These are phyloP conservation scores for Penaeus japonicus DNA, from an alignment of 1,140 invertebrate species.

Conservation along the genomic window DNA sequence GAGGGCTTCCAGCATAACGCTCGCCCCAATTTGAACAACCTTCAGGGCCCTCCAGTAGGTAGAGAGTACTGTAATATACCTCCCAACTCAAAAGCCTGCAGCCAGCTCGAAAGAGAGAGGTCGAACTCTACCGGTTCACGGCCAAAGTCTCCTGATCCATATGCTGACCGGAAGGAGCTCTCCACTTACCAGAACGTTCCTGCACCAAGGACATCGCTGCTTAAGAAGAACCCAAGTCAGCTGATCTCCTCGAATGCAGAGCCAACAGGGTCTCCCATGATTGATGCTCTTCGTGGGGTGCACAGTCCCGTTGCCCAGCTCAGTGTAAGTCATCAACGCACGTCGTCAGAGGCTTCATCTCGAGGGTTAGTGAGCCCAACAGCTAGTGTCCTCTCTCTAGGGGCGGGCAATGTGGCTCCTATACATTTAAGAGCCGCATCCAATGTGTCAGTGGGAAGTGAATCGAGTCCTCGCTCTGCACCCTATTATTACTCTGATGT, in stretches of 20 bases:
- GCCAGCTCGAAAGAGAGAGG: conserved; percentile 37
- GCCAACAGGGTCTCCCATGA: conserved; percentile 42
- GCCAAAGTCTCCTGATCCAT: conserved; percentile 46
- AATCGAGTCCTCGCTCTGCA: conserved; percentile 58
- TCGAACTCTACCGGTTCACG: conserved; percentile 50
- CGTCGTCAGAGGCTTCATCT: conserved; percentile 48
- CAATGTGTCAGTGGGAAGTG: conserved; percentile 54
- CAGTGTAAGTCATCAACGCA: conserved; percentile 43
- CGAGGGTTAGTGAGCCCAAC: conserved; percentile 52
- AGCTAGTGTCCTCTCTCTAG: conserved; percentile 41
- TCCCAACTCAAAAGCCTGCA: conserved; percentile 17
- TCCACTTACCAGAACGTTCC: conserved; percentile 41
- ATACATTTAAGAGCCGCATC: conserved; percentile 49
- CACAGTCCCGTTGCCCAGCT: conserved; percentile 33
- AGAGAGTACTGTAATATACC: conserved; percentile 47
- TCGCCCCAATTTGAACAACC: background rate
- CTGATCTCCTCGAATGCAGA: conserved; percentile 7
- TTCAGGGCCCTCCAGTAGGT: conserved; percentile 1
- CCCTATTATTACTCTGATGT: conserved; percentile 60
- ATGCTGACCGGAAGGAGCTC: conserved; percentile 33
- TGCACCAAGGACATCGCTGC: conserved; percentile 32
- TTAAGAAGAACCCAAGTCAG: conserved; percentile 31
- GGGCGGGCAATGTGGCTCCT: conserved; percentile 14
- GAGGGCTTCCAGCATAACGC: conserved; percentile 46
- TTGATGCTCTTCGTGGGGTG: conserved; percentile 46